These are phyloP conservation scores for Mya arenaria DNA, from an alignment of 1,140 invertebrate genomes.

Conservation along the genomic window DNA sequence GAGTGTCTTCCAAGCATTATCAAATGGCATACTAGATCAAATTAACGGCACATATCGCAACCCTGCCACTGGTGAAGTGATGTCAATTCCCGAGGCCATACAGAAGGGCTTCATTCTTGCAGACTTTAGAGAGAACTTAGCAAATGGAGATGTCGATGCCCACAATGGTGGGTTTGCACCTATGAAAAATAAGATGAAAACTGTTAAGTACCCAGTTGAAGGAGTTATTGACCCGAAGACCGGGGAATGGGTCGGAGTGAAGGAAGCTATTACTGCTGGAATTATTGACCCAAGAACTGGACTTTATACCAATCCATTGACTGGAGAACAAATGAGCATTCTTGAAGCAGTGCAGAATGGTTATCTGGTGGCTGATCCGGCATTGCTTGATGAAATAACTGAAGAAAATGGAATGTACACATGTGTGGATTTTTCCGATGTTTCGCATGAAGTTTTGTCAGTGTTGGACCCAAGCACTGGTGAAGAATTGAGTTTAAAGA, in stretches of 20 bases:
- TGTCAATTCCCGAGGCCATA: conserved; percentile 92
- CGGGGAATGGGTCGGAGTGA: conserved; percentile 76
- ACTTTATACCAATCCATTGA: conserved; percentile 78
- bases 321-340: conserved; percentile 75
- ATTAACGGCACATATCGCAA: conserved; percentile 86
- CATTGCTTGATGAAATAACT: conserved; percentile 57
- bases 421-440: conserved; percentile 72
- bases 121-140: conserved; percentile 65
- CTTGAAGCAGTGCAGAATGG: conserved; percentile 77
- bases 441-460: conserved; percentile 66
- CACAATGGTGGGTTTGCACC: conserved; percentile 62
- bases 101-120: conserved; percentile 87
- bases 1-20: conserved; percentile 91
- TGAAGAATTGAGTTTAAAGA: conserved; percentile 74
- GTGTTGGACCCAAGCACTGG: conserved; percentile 75
- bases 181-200: conserved; percentile 66
- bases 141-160: conserved; percentile 55
- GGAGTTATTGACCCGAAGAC: conserved; percentile 83
- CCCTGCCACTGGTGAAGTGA: conserved; percentile 88
- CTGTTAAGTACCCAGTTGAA: conserved; percentile 65
- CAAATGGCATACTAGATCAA: conserved; percentile 91
- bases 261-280: conserved; percentile 75
- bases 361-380: conserved; percentile 71
- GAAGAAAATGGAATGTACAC: conserved; percentile 66
- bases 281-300: conserved; percentile 75